phyloP scores from a whole-genome alignment of 2,888 invertebrate species.

The Stenchaetothrips biformis region DNA sequence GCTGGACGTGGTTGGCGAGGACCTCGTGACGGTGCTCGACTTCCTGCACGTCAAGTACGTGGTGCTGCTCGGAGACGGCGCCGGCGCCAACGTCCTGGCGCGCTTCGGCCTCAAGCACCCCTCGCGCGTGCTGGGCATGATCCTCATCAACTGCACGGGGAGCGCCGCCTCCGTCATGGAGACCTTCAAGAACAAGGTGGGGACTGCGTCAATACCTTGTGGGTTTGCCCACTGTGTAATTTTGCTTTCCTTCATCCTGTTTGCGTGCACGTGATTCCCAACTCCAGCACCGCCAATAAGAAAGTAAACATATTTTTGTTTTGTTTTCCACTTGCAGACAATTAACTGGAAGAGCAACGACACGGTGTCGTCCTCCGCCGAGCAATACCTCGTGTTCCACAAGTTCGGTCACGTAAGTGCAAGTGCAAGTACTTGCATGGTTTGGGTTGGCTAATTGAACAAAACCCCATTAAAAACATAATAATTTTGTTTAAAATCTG shows the following conservation, averaged over 20 bases:
- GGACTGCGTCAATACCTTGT: not conserved
- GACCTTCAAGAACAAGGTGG: constrained; percentile 74
- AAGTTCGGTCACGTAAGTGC: constrained; percentile 86
- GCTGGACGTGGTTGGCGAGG: constrained; percentile 75
- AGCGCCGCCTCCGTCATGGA: constrained; percentile 82
- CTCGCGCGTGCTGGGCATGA: constrained; percentile 68
- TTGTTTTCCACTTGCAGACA: constrained; percentile 51
- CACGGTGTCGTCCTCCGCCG: constrained; percentile 76
- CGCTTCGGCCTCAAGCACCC: constrained; percentile 80
- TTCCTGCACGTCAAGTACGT: constrained; percentile 77
- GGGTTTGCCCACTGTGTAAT: not conserved
- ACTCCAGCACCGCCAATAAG: not conserved
- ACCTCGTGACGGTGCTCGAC: constrained; percentile 73
- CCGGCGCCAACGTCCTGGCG: constrained; percentile 80
- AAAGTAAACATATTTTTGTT: constrained; percentile 14
- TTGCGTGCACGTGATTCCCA: constrained; percentile 4
- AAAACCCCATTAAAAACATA: too few species aligned
- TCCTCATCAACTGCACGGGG: constrained; percentile 81
- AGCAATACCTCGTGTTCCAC: constrained; percentile 81
- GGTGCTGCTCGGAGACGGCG: constrained; percentile 81
- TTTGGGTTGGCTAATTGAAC: too few species aligned
- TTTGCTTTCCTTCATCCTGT: not conserved
- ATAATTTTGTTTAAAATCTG: too few species aligned
- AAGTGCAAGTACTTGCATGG: constrained; percentile 8
- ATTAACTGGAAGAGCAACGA: constrained; percentile 78